A percentile compares a stretch with the other conserved stretches of the same genome.
Evolutionary conservation across 2,797 vertebrate species (phyloP).

Genomic region (Notolepis coatsorum): DNA sequence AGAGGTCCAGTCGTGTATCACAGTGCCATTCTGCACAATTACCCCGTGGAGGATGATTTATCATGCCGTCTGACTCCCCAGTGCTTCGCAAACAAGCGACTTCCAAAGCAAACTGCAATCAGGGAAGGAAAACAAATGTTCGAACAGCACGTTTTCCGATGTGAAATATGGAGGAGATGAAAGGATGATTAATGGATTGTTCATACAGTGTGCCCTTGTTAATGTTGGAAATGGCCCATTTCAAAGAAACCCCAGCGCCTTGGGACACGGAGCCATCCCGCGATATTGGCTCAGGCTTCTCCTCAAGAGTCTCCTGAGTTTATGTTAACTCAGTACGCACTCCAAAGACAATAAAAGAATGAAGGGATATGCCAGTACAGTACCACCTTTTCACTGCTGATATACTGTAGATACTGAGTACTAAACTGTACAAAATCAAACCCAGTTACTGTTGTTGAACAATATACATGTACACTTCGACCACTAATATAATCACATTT

Average conservation of each 20-base stretch:
- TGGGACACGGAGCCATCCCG: conserved; percentile 16
- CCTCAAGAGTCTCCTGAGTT: neutral
- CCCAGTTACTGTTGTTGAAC: too few relatives aligned
- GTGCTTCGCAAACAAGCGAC: conserved; percentile 43
- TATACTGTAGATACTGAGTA: too few relatives aligned
- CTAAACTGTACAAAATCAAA: too few relatives aligned
- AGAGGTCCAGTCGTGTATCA: conserved; percentile 50
- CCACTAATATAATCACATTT: too few relatives aligned
- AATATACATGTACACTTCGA: too few relatives aligned
- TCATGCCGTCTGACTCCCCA: conserved; percentile 46
- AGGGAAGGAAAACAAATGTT: conserved; percentile 52
- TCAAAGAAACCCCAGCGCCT: conserved; percentile 12
- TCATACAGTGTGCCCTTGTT: conserved; percentile 17
- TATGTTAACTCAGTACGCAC: neutral
- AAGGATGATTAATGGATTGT: conserved; percentile 36
- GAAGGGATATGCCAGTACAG: too few relatives aligned
- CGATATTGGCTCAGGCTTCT: neutral
- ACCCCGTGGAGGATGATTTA: conserved; percentile 43
- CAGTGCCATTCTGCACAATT: conserved; percentile 48
- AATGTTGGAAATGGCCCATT: conserved; percentile 24
- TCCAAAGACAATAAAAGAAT: too few relatives aligned
- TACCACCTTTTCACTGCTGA: too few relatives aligned
- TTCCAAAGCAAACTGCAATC: conserved; percentile 72
- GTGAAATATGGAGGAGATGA: conserved; percentile 35
- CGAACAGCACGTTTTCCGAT: conserved; percentile 40